Evolutionary conservation across 1,140 invertebrate species (phyloP), one percentile per base, ranked within the genome.

Genomic region (Microplitis mediator): DNA sequence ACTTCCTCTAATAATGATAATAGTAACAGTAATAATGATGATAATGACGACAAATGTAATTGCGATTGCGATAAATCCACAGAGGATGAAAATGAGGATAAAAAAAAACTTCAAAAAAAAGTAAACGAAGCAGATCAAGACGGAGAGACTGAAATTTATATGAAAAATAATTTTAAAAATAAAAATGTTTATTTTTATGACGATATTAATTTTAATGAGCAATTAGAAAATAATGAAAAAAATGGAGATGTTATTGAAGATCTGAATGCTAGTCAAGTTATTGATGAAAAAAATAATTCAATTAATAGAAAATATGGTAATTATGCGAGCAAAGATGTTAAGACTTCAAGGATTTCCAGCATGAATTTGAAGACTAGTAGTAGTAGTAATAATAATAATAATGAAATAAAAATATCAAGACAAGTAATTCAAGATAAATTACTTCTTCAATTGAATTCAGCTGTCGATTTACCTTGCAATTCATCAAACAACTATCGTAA

Each of bases 91-190:
- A 80, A 73, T 39, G 77, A 73, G 60, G 77, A 6, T 70, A 81
- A 82, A 81, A 81, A 82, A 81, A 82, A 82, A 81, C 80, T 81
- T 39, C 77, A 65, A 58, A 6, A 52, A 63, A 71, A 52, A 50
- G 75, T 50, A 3, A n/a, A 36, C 62, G 54, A 45, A 68, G 52
- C 13, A 56, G 23, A 67, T 35, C 54, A 50, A 62, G 34, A 62
- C 51, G 54, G 16, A 36, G 14, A 1, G 11, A 31, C 35, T 51
- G 23, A 58, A 58, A 58, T 54, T 54, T 0, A 45, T 6, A 11
- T 6, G 39, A 45, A 45, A 45, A 45, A 45, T 45, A 11, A 23
- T 23, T 23, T 23, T 23, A 23, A 23, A 23, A 23, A 23, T 23
- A 23, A 23, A 23, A 23, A 23, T 23, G 23, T 23, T 23, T 23